Base-by-base conservation (phyloP, 2,888 invertebrate species). In the Chloroclysta siterata region DNA sequence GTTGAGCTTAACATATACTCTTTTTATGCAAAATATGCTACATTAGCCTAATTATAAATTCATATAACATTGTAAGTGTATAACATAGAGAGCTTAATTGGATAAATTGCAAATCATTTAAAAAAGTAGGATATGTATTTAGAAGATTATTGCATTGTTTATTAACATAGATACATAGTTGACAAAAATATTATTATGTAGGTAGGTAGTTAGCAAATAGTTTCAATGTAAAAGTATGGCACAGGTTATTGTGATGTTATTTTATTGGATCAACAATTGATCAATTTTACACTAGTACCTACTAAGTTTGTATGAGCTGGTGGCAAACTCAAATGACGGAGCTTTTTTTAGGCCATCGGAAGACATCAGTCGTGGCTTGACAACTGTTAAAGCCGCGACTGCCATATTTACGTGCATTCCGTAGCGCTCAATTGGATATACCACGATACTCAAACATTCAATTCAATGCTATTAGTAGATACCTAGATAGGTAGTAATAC, bases 161-260 rank as follows among this genome's bases (percentile, higher is more conserved):
- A 7, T 15, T 39, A 15, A 50, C 17, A 51, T 58, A 46, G 14
- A 36, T 56, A 46, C 8, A 14, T 53, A 55, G 55, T 55, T 46
- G 41, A 56, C 41, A 56, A 64, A 61, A 60, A 46, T 47, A 60
- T 60, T 47, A 60, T 60, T n/a, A n/a, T n/a, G n/a, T n/a, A n/a
- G n/a, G n/a, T n/a, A n/a, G n/a, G n/a, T 47, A 54, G 33, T 36
- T 63, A 54, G 17, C 42, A 41, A 53, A 44, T 53, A 58, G 10
- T 44, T 53, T 53, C 15, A 56, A 48, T 54, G 44, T 46, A 62
- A 54, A 33, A 60, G 48, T 46, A 65, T 60, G 60, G 65, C 64
- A 64, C 64, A 60, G 55, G 33, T 50, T 14, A 44, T 65, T 60
- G 65, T 65, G 65, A 57, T 60, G 56, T 53, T n/a, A 48, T 53